A percentile compares a stretch with the other conserved stretches of the same genome.
Conservation (phyloP, 2,797 vertebrate genomes). For the Dermochelys coriacea region DNA sequence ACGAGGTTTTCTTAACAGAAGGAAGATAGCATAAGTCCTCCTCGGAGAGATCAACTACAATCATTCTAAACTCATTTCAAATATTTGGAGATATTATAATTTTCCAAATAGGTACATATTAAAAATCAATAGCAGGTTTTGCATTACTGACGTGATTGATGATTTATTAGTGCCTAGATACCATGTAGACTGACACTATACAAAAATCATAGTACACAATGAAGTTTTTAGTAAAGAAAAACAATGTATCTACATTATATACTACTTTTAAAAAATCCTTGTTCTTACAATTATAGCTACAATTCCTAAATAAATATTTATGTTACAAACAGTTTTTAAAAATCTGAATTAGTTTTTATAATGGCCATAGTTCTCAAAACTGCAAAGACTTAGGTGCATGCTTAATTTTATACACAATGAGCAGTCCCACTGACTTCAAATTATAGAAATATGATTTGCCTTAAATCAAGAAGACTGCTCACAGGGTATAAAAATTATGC, state of each 20-base stretch:
- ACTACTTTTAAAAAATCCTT: conserved; percentile 38
- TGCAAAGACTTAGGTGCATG: not conserved
- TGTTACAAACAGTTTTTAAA: not conserved
- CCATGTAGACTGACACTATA: rapidly evolving
- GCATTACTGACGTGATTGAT: conserved; percentile 52
- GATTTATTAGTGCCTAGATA: conserved; percentile 4
- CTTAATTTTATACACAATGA: not conserved
- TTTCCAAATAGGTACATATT: conserved; percentile 68
- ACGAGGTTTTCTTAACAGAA: not conserved
- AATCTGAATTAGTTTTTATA: not conserved
- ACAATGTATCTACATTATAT: conserved; percentile 45
- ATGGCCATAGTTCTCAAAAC: not conserved
- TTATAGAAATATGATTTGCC: not conserved
- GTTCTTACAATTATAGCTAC: not conserved
- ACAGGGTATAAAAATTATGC: not conserved
- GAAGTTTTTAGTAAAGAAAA: conserved; percentile 66
- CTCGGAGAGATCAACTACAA: not conserved
- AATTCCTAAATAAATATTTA: not conserved
- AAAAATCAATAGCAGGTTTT: conserved; percentile 68
- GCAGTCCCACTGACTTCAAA: not conserved
- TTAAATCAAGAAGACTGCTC: not conserved
- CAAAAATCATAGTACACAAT: conserved; percentile 36
- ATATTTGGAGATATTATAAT: conserved; percentile 64
- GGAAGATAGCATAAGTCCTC: not conserved
- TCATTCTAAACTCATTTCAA: conserved; percentile 66